Evolutionary conservation across 2,797 vertebrate species (phyloP).

Genomic region (Esox lucius): DNA sequence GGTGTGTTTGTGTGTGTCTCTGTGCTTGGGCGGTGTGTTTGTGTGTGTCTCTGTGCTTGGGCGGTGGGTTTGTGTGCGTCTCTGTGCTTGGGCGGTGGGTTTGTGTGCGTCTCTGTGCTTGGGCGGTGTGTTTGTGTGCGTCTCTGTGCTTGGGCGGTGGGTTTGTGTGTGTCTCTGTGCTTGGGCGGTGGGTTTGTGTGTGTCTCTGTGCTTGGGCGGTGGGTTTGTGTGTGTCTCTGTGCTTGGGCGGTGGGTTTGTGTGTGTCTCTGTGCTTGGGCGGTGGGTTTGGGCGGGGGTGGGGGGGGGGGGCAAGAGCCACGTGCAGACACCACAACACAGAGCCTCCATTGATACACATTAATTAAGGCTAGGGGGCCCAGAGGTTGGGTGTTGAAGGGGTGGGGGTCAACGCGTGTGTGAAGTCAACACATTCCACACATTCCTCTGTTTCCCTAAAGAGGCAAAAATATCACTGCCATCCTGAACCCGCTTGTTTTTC

Average conservation of each 20-base stretch:
- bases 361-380: conserved; percentile 63
- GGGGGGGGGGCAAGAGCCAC: conserved; percentile 66
- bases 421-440: conserved; percentile 86
- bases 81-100: conserved; percentile 57
- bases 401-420: conserved; percentile 68
- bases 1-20: too few species aligned
- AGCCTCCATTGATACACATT: conserved; percentile 76
- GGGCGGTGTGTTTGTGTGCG: too few species aligned
- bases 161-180: too few species aligned
- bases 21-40: conserved; percentile 57
- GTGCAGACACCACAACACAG: conserved; percentile 63
- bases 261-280: conserved; percentile 56
- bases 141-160: conserved; percentile 50
- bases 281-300: conserved; percentile 75
- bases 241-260: conserved; percentile 58
- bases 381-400: conserved; percentile 54
- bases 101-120: conserved; percentile 29
- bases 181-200: conserved; percentile 62
- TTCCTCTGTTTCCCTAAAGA: conserved; percentile 83
- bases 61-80: too few species aligned
- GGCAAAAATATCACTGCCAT: conserved; percentile 75
- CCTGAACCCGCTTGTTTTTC: conserved; percentile 27
- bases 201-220: conserved; percentile 51
- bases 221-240: too few species aligned
- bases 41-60: too few species aligned